phyloP scores from a whole-genome alignment of 2,797 vertebrate genomes.

The Periparus ater region DNA sequence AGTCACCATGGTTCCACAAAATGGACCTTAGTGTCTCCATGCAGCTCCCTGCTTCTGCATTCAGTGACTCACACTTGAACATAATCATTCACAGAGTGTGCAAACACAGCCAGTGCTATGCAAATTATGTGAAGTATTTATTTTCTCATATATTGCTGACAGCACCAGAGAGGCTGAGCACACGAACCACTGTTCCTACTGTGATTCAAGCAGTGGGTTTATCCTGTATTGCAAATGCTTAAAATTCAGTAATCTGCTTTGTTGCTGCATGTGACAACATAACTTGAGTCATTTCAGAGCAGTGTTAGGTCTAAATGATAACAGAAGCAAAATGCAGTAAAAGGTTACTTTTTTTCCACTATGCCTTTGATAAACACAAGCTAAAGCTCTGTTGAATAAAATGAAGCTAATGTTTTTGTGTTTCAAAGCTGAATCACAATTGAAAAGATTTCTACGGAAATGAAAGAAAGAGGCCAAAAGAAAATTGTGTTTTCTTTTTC shows the following conservation, averaged over 20 bases:
- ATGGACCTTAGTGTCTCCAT: background rate
- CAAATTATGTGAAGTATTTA: background rate
- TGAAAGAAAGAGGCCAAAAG: slow-evolving; percentile 48
- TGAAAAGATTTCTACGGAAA: slow-evolving; percentile 55
- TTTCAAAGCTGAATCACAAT: slow-evolving; percentile 49
- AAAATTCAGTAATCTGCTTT: background rate
- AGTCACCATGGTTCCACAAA: background rate
- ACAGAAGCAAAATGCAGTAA: background rate
- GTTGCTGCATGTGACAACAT: background rate
- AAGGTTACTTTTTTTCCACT: slow-evolving; percentile 3
- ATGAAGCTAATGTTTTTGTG: slow-evolving; percentile 34
- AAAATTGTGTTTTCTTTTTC: slow-evolving; percentile 59
- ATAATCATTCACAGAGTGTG: background rate
- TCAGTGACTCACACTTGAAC: background rate
- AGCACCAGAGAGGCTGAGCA: background rate
- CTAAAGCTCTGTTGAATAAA: slow-evolving; percentile 48
- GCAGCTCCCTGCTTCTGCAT: background rate
- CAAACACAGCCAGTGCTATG: background rate
- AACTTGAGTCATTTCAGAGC: background rate
- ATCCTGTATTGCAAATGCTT: background rate
- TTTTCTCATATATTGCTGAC: background rate
- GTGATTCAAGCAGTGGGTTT: background rate
- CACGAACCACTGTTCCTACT: background rate
- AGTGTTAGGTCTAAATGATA: background rate
- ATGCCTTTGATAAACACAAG: slow-evolving; percentile 29